Evolutionary conservation across 2,797 vertebrate species (phyloP).

Genomic region (Pipistrellus pygmaeus): DNA sequence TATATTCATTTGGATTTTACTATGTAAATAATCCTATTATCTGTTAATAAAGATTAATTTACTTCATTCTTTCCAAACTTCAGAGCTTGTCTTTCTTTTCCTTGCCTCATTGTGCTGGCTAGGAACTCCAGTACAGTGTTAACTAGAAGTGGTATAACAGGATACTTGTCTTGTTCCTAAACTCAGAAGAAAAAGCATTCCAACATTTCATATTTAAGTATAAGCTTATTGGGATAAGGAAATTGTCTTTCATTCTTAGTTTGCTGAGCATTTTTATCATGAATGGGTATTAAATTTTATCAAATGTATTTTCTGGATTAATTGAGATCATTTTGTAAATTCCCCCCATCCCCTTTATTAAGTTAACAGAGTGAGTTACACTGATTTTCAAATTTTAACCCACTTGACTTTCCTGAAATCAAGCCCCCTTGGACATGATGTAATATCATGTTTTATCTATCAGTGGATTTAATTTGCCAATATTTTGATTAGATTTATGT

Average conservation of each 20-base stretch:
- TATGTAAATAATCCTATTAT: not conserved
- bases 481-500: not conserved
- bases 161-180: not conserved
- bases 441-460: not conserved
- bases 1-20: not conserved
- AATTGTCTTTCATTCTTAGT: not conserved
- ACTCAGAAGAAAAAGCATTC: not conserved
- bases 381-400: not conserved
- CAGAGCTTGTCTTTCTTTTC: not conserved
- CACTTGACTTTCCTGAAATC: not conserved
- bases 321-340: not conserved
- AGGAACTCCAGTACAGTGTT: not conserved
- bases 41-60: not conserved
- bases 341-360: not conserved
- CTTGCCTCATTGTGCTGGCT: not conserved
- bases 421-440: not conserved
- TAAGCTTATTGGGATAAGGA: not conserved
- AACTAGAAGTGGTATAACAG: not conserved
- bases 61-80: conserved; percentile 10
- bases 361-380: not conserved
- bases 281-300: not conserved
- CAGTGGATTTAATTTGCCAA: not conserved
- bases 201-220: not conserved
- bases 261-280: not conserved
- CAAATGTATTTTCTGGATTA: not conserved